Conservation (phyloP, 2,113 vertebrate species). For the Saiga tatarica region DNA sequence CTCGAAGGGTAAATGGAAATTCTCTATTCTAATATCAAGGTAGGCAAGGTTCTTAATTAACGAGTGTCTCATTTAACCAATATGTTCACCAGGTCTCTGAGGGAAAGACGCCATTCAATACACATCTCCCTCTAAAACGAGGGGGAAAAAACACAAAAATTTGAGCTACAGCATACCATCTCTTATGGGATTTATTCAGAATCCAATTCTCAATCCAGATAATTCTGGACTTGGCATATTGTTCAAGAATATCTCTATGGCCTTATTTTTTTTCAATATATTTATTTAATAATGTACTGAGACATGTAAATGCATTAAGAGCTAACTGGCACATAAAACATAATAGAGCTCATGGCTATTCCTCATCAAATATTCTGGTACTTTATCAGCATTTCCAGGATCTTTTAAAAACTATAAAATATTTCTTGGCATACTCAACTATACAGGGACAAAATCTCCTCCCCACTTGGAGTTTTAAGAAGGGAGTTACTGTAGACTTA, state of each 20-base stretch:
- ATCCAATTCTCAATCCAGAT: background rate
- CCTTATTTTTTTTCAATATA: background rate
- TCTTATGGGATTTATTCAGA: background rate
- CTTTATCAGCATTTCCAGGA: background rate
- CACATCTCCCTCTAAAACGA: background rate
- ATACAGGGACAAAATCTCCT: background rate
- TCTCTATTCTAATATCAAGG: background rate
- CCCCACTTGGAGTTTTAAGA: background rate
- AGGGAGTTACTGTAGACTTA: background rate
- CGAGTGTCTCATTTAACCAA: background rate
- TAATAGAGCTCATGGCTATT: background rate
- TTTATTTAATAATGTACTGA: background rate
- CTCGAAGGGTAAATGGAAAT: background rate
- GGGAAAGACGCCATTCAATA: background rate
- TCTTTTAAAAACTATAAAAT: background rate
- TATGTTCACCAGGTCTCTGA: background rate
- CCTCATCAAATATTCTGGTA: background rate
- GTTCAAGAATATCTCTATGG: background rate
- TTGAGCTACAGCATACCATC: background rate
- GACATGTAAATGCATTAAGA: background rate
- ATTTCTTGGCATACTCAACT: background rate
- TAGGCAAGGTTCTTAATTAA: background rate
- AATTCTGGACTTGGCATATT: background rate
- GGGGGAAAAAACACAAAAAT: background rate
- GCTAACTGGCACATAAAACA: background rate